Evolutionary conservation across 92 coral and sea anemone species (phyloP), one percentile per base, ranked within the genome.

Genomic region (Muricea muricata): DNA sequence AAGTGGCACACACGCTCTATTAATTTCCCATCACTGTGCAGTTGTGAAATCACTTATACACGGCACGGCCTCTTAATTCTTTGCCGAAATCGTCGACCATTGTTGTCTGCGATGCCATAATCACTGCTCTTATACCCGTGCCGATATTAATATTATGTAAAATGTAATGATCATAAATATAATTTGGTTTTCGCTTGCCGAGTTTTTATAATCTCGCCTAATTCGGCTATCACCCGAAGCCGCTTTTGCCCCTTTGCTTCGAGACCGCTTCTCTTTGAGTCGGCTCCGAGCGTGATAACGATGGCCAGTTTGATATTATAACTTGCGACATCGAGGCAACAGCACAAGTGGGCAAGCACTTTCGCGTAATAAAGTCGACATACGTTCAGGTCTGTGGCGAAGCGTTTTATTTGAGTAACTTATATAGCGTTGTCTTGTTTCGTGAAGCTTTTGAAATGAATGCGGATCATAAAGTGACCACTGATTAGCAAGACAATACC

Each of bases 401-500:
- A 63, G 42, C 33, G 50, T 45, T 41, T n/a, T 47, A 52, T 47
- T 52, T 71, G 56, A 46, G 32, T 11, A 40, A 71, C 32, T 39
- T 15, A 71, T 71, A 71, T n/a, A 71, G 18, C 29, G 31, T 20
- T 57, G n/a, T 9, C 26, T 26, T 7, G 45, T 34, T 50, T 32
- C 39, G 29, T 47, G 12, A 75, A 47, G 65, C 25, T 47, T 75
- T 29, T 17, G 0, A 75, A 47, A 28, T 75, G 45, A 75, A 75
- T 52, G 65, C 80, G 37, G 15, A 25, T 28, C 37, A 12, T 35
- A 75, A 75, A 47, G 80, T 50, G 52, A 75, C 80, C 80, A 75
- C 80, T 47, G 46, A 75, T 75, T 75, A 47, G 35, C 50, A 14
- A n/a, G 4, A 75, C 80, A 75, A 75, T 7, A 66, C 80, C 65